Conservation (phyloP, 2,113 vertebrate species). For the Chiloscyllium plagiosum region DNA sequence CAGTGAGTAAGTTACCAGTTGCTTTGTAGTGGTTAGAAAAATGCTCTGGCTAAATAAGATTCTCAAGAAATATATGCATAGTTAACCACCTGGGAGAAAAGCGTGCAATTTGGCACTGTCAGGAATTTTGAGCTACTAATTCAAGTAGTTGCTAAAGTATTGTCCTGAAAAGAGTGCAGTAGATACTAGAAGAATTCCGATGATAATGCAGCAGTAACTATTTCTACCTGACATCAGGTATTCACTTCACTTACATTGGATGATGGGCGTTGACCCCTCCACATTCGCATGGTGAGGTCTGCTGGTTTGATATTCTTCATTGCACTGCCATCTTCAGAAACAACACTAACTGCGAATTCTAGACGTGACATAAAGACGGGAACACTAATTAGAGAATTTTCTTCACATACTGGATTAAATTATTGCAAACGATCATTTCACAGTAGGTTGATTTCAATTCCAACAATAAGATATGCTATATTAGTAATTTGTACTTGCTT, state of each 20-base stretch:
- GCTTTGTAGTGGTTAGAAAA: neutral
- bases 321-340: conserved; percentile 73
- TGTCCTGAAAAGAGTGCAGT: neutral
- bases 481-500: neutral
- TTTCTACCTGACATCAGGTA: neutral
- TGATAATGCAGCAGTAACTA: neutral
- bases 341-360: conserved; percentile 80
- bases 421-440: neutral
- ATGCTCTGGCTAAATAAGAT: neutral
- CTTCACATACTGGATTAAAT: neutral
- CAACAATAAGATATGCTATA: neutral
- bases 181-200: neutral
- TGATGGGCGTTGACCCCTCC: conserved; percentile 56
- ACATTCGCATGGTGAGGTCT: conserved; percentile 72
- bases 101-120: neutral
- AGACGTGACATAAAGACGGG: neutral
- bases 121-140: neutral
- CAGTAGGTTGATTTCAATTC: neutral
- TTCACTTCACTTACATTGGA: conserved; percentile 55
- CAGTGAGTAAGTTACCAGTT: neutral
- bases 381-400: neutral
- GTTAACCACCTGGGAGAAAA: neutral
- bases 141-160: neutral
- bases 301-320: conserved; percentile 71
- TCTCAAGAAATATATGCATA: neutral